Base-by-base conservation (phyloP, 1,140 invertebrate genomes). In the Proales similis region DNA sequence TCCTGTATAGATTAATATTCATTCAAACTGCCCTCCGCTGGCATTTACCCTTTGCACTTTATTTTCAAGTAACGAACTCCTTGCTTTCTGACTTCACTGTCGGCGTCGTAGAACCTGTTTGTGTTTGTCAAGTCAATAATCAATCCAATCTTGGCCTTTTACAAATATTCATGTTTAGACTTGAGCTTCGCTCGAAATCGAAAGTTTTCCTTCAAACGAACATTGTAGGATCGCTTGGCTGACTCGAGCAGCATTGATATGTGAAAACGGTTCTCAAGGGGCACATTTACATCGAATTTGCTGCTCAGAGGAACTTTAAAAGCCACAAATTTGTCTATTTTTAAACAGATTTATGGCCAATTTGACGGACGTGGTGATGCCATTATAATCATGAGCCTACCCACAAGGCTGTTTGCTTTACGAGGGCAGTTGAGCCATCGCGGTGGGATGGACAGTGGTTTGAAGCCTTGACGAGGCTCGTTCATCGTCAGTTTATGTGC, bases 41-140 rank as follows among this genome's bases (percentile, higher is more conserved):
- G 57, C 66, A 66, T 85, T 74, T 87, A 89, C 32, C 90, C 90
- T 66, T 84, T 79, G 72, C 90, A 94, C 66, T 84, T 79, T 17
- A 96, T 69, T 76, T 94, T 94, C 0, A 88, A 72, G 76, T 94
- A 93, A 70, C 80, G 82, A 70, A 72, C 73, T 4, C 86, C 86
- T 9, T 79, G 82, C 42, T 81, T 75, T 14, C 80, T 75, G 69
- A 90, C 86, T 6, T 97, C 78, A 51, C 84, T 82, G 17, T 78
- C 71, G 64, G 83, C 85, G 65, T 91, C 79, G 72, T 98, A 98
- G 76, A 93, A 98, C 57, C 93, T 79, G 62, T 78, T 82, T 3
- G 94, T 97, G 70, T 96, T 93, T 3, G 93, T 97, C 43, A 98
- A 77, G 76, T 97, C 91, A 63, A 98, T 86, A 87, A 93, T 91